phyloP scores from a whole-genome alignment of 2,888 invertebrate genomes.

The Uloborus plumipes region DNA sequence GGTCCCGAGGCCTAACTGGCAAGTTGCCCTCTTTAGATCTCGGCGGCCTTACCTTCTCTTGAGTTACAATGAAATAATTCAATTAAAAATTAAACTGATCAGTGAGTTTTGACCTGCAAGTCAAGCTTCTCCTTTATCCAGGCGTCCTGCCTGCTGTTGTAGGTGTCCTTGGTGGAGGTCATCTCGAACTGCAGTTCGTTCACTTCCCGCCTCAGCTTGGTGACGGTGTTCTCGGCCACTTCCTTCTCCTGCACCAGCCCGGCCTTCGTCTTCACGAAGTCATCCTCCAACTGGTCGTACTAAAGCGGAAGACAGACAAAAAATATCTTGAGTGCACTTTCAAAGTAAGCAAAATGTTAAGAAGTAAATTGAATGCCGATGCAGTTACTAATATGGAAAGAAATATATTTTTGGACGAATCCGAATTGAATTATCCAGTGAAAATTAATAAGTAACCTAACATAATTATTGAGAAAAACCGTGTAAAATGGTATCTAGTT shows the following conservation, averaged over 20 bases:
- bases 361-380: no score
- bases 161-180: slow-evolving; percentile 77
- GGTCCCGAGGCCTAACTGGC: no score
- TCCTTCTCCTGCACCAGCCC: slow-evolving; percentile 86
- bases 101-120: slow-evolving; percentile 76
- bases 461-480: no score
- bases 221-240: slow-evolving; percentile 79
- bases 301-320: slow-evolving; percentile 71
- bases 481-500: no score
- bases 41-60: neutral
- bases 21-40: no score
- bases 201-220: slow-evolving; percentile 77
- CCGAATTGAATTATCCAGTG: no score
- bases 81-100: neutral
- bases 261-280: slow-evolving; percentile 86
- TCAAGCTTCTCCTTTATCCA: slow-evolving; percentile 82
- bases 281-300: slow-evolving; percentile 87
- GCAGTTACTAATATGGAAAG: no score
- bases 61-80: neutral
- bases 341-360: no score
- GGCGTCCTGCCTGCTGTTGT: slow-evolving; percentile 78
- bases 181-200: slow-evolving; percentile 78
- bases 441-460: no score
- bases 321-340: no score
- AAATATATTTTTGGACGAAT: no score